These are phyloP conservation scores for Mythimna pallens DNA, from an alignment of 2,888 invertebrate species.

Conservation along the genomic window DNA sequence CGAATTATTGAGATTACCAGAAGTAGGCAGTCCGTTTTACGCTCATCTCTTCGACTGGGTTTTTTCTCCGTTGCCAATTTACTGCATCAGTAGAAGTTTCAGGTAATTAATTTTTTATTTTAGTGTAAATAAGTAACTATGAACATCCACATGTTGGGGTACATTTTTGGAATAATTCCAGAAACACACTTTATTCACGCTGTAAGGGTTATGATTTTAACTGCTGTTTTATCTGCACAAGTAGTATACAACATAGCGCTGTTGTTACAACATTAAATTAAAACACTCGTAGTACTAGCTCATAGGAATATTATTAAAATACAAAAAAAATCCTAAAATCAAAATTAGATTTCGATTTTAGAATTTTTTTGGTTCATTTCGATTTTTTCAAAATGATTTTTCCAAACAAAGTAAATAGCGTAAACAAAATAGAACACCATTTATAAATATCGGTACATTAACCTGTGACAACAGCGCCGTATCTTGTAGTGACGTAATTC, in stretches of 20 bases:
- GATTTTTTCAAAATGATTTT: no score
- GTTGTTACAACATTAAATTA: no score
- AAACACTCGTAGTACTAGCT: no score
- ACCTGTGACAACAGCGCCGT: no score
- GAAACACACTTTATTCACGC: slow-evolving; percentile 38
- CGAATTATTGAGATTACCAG: slow-evolving; percentile 92
- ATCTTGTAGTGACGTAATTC: no score
- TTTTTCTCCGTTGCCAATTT: slow-evolving; percentile 93
- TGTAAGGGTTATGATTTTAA: slow-evolving; percentile 11
- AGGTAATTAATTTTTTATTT: slow-evolving; percentile 72
- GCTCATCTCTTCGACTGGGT: slow-evolving; percentile 93
- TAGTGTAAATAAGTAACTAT: slow-evolving; percentile 15
- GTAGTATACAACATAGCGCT: not conserved
- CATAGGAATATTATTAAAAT: no score
- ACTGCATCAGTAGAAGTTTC: slow-evolving; percentile 86
- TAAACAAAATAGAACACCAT: no score
- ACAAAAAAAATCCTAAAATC: no score
- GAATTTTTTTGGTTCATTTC: no score
- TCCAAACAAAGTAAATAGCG: no score
- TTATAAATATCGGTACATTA: no score
- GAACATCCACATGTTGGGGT: slow-evolving; percentile 5
- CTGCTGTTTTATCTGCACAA: slow-evolving; percentile 17
- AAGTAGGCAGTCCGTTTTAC: slow-evolving; percentile 91
- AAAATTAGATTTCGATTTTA: no score
- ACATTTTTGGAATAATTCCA: slow-evolving; percentile 8